phyloP scores from a whole-genome alignment of 30 jellyfish, hydroid and myxozoan genomes.

The Rhopilema esculentum region DNA sequence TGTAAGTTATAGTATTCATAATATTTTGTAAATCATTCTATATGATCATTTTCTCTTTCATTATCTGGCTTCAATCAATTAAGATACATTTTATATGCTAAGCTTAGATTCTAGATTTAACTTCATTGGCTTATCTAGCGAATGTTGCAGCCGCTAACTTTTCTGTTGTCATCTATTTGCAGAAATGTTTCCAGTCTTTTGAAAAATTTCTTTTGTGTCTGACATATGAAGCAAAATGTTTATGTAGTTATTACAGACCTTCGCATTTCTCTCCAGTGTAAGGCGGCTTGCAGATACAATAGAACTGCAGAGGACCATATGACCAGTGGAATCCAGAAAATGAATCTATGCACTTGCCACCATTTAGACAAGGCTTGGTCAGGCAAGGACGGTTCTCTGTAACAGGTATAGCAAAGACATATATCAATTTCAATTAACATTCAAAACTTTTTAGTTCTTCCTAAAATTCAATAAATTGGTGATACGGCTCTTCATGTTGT shows the following conservation, averaged over 20 bases:
- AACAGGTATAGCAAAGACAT: not conserved
- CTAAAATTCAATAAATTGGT: not conserved
- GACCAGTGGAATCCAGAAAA: constrained; percentile 89
- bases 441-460: not conserved
- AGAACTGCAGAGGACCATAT: constrained; percentile 85
- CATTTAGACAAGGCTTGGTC: constrained; percentile 85
- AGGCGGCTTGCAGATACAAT: constrained; percentile 91
- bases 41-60: too few species aligned
- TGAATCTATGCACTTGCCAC: constrained; percentile 92
- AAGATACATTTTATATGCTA: too few species aligned
- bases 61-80: too few species aligned
- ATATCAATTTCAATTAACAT: too few species aligned
- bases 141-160: too few species aligned
- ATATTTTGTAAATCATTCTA: too few species aligned
- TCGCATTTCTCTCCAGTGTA: constrained; percentile 86
- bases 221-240: not conserved
- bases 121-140: too few species aligned
- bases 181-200: too few species aligned
- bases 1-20: too few species aligned
- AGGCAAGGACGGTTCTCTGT: constrained; percentile 94
- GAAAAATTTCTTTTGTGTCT: not conserved
- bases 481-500: not conserved
- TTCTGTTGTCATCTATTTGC: too few species aligned
- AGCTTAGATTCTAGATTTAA: too few species aligned
- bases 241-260: constrained; percentile 52